These are phyloP conservation scores for Melanostigma gelatinosum DNA, from an alignment of 2,113 vertebrate species.

Conservation along the genomic window DNA sequence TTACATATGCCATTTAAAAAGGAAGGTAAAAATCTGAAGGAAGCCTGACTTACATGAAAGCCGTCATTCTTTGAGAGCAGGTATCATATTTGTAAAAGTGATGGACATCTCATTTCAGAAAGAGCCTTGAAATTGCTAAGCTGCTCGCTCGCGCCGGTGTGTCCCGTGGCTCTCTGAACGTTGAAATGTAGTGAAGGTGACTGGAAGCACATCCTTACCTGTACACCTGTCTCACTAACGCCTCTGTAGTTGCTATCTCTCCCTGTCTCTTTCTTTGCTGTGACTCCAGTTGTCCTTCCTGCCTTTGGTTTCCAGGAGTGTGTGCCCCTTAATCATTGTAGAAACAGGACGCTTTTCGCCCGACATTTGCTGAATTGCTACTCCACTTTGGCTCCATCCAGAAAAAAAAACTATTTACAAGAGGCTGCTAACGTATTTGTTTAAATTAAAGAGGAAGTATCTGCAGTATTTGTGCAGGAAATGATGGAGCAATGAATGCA, in stretches of 20 bases:
- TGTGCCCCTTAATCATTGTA: constrained; percentile 11
- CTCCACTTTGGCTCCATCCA: constrained; percentile 13
- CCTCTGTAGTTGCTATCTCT: constrained; percentile 24
- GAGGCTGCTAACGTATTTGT: neutral
- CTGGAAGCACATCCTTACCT: constrained; percentile 35
- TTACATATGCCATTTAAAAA: neutral
- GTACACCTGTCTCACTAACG: constrained; percentile 27
- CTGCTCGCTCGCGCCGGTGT: constrained; percentile 8
- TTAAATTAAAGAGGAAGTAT: neutral
- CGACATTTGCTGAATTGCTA: constrained; percentile 21
- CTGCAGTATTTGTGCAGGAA: neutral
- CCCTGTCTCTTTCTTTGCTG: constrained; percentile 11
- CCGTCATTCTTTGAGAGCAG: constrained; percentile 14
- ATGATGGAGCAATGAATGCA: neutral
- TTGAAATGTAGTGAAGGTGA: constrained; percentile 51
- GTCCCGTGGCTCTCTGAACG: neutral
- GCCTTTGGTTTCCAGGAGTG: constrained; percentile 35
- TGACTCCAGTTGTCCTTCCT: constrained; percentile 17
- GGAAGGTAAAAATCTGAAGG: neutral
- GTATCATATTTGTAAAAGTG: constrained; percentile 28
- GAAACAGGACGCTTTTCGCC: constrained; percentile 19
- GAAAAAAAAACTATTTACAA: neutral
- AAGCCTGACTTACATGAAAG: constrained; percentile 1
- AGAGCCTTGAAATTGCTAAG: constrained; percentile 24
- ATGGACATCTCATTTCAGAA: constrained; percentile 53